A percentile compares a stretch with the other conserved stretches of the same genome.
These are phyloP conservation scores for Myzus persicae DNA, from an alignment of 1,140 invertebrate species.

Conservation along the genomic window DNA sequence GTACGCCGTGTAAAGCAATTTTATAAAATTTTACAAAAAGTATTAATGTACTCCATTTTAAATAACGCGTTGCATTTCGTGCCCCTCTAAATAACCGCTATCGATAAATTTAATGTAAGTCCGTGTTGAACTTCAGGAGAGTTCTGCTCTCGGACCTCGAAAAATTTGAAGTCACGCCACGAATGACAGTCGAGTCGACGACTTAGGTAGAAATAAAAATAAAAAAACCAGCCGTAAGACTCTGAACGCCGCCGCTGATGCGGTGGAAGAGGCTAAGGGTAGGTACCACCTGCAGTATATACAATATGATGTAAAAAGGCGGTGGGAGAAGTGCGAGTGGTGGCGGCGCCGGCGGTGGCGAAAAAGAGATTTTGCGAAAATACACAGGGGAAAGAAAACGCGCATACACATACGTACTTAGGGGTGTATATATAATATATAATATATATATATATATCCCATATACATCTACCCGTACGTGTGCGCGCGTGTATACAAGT, in stretches of 20 bases:
- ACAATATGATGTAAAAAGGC: neutral
- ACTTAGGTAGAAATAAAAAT: neutral
- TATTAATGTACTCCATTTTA: neutral
- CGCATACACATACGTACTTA: slow-evolving; percentile 7
- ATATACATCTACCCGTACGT: neutral
- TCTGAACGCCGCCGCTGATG: neutral
- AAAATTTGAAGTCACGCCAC: neutral
- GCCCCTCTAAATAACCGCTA: neutral
- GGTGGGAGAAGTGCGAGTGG: neutral
- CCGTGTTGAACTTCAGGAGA: neutral
- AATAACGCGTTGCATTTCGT: neutral
- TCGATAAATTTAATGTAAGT: neutral
- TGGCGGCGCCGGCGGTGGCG: no score
- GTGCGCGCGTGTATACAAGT: neutral
- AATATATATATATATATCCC: neutral
- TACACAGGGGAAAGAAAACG: slow-evolving; percentile 7
- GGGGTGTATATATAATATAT: neutral
- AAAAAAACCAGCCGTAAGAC: neutral
- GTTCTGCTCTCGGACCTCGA: neutral
- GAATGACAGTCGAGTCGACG: neutral
- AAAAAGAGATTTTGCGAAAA: neutral
- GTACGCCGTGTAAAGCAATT: neutral
- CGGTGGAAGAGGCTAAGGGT: neutral
- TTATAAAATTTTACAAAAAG: neutral
- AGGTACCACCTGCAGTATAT: neutral